Evolutionary conservation across 2,888 invertebrate genomes (phyloP), one percentile per base, ranked within the genome.

Genomic region (Drosophila mimica): DNA sequence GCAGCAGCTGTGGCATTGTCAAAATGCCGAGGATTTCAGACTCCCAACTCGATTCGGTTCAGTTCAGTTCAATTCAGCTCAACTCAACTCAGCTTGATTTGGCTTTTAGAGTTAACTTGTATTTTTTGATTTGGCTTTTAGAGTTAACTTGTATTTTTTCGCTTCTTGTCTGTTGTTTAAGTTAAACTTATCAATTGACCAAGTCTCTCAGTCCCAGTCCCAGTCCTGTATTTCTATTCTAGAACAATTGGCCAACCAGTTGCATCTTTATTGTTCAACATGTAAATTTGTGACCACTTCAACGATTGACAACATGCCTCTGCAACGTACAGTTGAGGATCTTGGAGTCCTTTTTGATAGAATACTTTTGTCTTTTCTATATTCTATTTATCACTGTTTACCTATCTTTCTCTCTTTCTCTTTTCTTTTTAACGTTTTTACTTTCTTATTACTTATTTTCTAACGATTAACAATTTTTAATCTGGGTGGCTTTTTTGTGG

Each of bases 121-220:
- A 20, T 11, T 43, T 20, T 9, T 20, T 43, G 25, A 25, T 25
- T 25, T 25, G 25, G 25, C 25, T 25, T 25, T 25, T 25, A 25
- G 25, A 25, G n/a, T n/a, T n/a, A n/a, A n/a, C n/a, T 2, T 20
- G 11, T 11, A 20, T 11, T 43, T 20, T 4, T 20, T 43, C 5
- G 20, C 5, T 11, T 43, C 20, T 11, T 11, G 2, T 43, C n/a
- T n/a, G 40, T 40, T 40, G 9, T 51, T 56, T 34, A 69, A 63
- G 53, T 65, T 68, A 60, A 57, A 68, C 52, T 80, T 73, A 75
- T 69, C 65, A 77, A 54, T 67, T 61, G 40, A 34, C 46, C 31
- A 52, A 56, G 30, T 58, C 28, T 49, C 17, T 49, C 52, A 28
- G n/a, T 38, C 1, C 15, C 9, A 25, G 36, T 15, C 15, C 3